These are phyloP conservation scores for Anoura caudifer DNA, from an alignment of 2,113 vertebrate genomes.

Conservation along the genomic window DNA sequence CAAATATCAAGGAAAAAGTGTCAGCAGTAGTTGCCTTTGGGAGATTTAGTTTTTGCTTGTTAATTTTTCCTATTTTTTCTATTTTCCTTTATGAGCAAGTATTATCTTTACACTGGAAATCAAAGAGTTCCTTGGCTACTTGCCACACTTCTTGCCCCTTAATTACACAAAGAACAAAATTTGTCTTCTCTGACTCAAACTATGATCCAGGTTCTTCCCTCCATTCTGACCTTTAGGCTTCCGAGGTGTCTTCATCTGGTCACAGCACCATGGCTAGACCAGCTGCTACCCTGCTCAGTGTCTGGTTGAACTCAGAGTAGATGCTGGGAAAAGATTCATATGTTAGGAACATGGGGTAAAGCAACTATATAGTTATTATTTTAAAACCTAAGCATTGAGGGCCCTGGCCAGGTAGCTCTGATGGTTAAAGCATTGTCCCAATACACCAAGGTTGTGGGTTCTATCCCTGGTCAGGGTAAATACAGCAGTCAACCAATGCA, in stretches of 20 bases:
- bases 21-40: not conserved
- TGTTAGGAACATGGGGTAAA: not conserved
- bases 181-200: not conserved
- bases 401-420: not conserved
- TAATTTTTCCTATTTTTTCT: not conserved
- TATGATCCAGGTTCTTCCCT: not conserved
- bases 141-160: not conserved
- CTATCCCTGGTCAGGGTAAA: not conserved
- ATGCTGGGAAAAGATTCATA: not conserved
- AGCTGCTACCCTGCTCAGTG: not conserved
- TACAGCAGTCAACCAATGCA: not conserved
- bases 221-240: not conserved
- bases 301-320: not conserved
- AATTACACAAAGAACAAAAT: not conserved
- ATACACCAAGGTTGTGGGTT: not conserved
- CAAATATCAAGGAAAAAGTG: not conserved
- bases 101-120: not conserved
- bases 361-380: not conserved
- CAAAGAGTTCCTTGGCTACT: not conserved
- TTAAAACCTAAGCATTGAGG: not conserved
- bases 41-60: slow-evolving; percentile 1
- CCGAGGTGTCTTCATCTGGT: not conserved
- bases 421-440: no score
- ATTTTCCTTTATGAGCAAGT: not conserved
- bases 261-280: not conserved